Percentiles rank a stretch among this genome's conserved stretches.
phyloP scores from a whole-genome alignment of 2,113 vertebrate genomes.

The Rhizomys pruinosus region DNA sequence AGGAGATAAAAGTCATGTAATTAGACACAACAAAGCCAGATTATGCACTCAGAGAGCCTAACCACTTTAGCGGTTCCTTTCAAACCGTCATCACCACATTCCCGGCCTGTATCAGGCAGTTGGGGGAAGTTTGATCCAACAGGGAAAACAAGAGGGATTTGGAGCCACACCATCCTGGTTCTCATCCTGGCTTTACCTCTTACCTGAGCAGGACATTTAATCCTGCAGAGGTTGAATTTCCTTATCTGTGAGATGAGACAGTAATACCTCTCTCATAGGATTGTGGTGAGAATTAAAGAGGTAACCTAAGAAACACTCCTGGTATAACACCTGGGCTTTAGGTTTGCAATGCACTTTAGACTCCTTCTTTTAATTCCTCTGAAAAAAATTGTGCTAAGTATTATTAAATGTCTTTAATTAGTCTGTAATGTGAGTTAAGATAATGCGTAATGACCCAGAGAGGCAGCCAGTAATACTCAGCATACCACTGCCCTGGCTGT shows the following conservation, averaged over 20 bases:
- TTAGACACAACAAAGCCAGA: not conserved
- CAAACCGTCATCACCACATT: not conserved
- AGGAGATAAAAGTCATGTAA: not conserved
- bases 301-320: conserved; percentile 13
- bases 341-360: not conserved
- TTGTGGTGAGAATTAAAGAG: conserved; percentile 33
- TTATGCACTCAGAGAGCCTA: not conserved
- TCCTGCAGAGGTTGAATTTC: conserved; percentile 47
- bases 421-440: conserved; percentile 34
- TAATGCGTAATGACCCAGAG: not conserved
- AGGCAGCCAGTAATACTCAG: not conserved
- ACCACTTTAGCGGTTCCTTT: not conserved
- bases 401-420: not conserved
- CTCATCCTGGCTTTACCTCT: conserved; percentile 43
- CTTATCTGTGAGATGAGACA: conserved; percentile 57
- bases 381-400: not conserved
- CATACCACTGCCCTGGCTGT: not conserved
- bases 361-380: not conserved
- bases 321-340: not conserved
- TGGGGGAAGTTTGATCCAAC: not conserved
- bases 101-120: not conserved
- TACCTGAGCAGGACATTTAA: conserved; percentile 51
- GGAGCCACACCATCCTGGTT: not conserved
- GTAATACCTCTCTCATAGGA: conserved; percentile 14
- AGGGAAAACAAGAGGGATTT: not conserved